Conservation (phyloP, 2,113 vertebrate genomes). For the Ibidorhyncha struthersii region DNA sequence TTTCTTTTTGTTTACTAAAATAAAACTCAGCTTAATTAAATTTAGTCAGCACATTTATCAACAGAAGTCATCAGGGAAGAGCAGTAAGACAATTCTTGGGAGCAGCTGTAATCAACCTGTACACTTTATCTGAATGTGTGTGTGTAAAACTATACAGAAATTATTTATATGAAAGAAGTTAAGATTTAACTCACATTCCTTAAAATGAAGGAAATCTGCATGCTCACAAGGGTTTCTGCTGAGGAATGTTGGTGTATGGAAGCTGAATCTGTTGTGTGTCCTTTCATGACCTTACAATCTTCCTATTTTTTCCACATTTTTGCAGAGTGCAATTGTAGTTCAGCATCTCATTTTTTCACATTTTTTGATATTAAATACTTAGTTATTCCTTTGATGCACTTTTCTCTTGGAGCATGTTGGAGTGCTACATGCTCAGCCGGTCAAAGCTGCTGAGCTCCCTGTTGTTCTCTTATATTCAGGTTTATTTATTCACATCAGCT, state of each 20-base stretch:
- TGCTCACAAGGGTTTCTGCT: not conserved
- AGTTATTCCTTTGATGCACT: not conserved
- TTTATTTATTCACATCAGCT: slow-evolving; percentile 26
- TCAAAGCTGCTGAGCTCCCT: not conserved
- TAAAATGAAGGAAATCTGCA: not conserved
- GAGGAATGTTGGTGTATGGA: not conserved
- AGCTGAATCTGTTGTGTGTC: not conserved
- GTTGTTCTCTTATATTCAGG: not conserved
- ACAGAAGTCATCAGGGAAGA: not conserved
- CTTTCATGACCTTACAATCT: not conserved
- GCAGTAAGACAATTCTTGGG: not conserved
- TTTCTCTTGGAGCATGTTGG: not conserved
- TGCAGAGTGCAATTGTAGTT: not conserved
- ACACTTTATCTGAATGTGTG: not conserved
- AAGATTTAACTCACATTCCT: not conserved
- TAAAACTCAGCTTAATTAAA: not conserved
- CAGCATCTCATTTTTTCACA: not conserved
- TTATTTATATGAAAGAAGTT: not conserved
- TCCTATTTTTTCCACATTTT: not conserved
- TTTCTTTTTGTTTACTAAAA: no score
- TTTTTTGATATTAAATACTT: not conserved
- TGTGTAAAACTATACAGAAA: not conserved
- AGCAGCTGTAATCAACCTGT: not conserved
- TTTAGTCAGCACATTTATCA: not conserved
- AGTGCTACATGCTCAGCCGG: not conserved